These are phyloP conservation scores for Phainopepla nitens DNA, from an alignment of 2,113 vertebrate species.

Conservation along the genomic window DNA sequence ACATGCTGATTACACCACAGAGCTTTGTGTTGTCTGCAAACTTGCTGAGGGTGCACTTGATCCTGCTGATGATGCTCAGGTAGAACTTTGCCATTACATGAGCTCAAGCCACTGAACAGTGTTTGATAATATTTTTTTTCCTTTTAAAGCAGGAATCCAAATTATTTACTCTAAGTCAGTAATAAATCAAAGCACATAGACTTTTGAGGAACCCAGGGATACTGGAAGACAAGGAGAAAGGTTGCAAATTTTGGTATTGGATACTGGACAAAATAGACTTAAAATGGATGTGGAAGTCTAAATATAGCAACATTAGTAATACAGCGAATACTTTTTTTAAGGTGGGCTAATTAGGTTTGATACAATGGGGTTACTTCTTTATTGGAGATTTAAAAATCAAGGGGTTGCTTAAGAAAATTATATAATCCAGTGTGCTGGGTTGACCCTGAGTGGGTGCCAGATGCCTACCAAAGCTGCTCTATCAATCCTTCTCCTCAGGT, in stretches of 20 bases:
- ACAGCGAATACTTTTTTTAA: not conserved
- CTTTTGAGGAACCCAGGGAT: not conserved
- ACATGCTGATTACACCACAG: no score
- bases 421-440: not conserved
- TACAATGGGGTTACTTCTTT: not conserved
- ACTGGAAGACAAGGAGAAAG: not conserved
- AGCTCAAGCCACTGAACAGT: not conserved
- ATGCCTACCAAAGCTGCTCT: not conserved
- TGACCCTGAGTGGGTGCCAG: rapidly evolving
- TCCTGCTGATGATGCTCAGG: not conserved
- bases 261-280: not conserved
- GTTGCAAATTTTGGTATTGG: not conserved
- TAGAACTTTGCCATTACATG: not conserved
- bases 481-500: not conserved
- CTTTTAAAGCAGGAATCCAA: not conserved
- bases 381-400: not conserved
- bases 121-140: not conserved
- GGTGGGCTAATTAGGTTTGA: not conserved
- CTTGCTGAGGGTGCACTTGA: not conserved
- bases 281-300: not conserved
- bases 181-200: not conserved
- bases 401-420: not conserved
- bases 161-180: not conserved
- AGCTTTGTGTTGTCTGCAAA: not conserved
- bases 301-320: not conserved